Evolutionary conservation across 2,113 vertebrate species (phyloP).

Genomic region (Osmerus mordax): DNA sequence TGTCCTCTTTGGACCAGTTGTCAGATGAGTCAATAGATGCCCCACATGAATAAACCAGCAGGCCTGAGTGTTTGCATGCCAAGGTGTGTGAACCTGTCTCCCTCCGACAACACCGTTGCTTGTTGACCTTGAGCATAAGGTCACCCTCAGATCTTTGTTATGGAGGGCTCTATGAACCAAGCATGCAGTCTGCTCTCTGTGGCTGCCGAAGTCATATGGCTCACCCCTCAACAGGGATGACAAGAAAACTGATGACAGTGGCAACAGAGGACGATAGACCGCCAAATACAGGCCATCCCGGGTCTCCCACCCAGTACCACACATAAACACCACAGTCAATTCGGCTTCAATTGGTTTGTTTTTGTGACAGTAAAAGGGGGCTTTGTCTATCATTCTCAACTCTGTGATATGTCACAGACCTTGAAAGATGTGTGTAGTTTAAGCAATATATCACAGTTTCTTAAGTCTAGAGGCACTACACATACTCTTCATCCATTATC

Average conservation of each 20-base stretch:
- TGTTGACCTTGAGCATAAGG: neutral
- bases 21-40: neutral
- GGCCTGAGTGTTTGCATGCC: neutral
- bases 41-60: conserved; percentile 6
- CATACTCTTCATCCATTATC: neutral
- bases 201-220: too few relatives aligned
- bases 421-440: neutral
- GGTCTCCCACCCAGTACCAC: neutral
- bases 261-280: neutral
- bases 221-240: neutral
- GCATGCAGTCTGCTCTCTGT: too few relatives aligned
- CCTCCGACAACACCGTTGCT: neutral
- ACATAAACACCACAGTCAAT: neutral
- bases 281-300: neutral
- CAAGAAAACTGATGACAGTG: neutral
- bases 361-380: neutral
- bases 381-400: conserved; percentile 15
- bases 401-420: neutral
- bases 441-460: neutral
- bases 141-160: neutral
- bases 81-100: neutral
- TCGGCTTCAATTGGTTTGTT: neutral
- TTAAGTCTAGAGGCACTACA: neutral
- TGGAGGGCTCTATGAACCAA: too few relatives aligned
- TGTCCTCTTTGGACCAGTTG: neutral